A percentile compares a stretch with the other conserved stretches of the same genome.
These are phyloP conservation scores for Lordiphosa fenestrarum DNA, from an alignment of 2,888 invertebrate species.

Conservation along the genomic window DNA sequence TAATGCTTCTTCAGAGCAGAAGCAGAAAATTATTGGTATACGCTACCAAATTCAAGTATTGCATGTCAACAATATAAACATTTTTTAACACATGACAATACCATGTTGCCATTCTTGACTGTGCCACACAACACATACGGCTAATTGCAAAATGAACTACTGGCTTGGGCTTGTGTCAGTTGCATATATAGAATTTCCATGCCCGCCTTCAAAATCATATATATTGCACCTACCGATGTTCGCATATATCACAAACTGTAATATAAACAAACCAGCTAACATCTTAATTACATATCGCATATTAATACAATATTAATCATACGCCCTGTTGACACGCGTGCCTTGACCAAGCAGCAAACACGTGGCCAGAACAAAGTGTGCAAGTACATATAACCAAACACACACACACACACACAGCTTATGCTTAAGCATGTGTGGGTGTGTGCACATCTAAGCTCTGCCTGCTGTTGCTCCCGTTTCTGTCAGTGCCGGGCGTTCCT, in stretches of 20 bases:
- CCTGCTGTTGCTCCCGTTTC: constrained; percentile 13
- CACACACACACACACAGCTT: neutral
- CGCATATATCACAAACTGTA: constrained; percentile 32
- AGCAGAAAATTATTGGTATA: too few relatives aligned
- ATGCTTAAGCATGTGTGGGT: constrained; percentile 2
- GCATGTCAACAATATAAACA: too few relatives aligned
- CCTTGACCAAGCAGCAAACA: constrained; percentile 32
- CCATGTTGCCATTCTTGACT: too few relatives aligned
- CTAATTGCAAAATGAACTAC: too few relatives aligned
- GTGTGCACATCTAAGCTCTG: constrained; percentile 62
- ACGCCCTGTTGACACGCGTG: constrained; percentile 70
- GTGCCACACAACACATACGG: too few relatives aligned
- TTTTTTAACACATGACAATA: too few relatives aligned
- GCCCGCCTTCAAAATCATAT: neutral
- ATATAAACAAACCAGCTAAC: constrained; percentile 56
- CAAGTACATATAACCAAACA: constrained; percentile 5
- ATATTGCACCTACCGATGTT: constrained; percentile 1
- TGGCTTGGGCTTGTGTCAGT: too few relatives aligned
- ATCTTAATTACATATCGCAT: constrained; percentile 75
- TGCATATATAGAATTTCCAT: constrained; percentile 1
- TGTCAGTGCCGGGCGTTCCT: constrained; percentile 22
- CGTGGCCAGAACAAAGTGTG: constrained; percentile 41
- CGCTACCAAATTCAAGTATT: too few relatives aligned
- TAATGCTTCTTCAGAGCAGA: too few relatives aligned
- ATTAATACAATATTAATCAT: constrained; percentile 76